These are phyloP conservation scores for Monarcha castaneiventris DNA, from an alignment of 2,113 vertebrate species.

Conservation along the genomic window DNA sequence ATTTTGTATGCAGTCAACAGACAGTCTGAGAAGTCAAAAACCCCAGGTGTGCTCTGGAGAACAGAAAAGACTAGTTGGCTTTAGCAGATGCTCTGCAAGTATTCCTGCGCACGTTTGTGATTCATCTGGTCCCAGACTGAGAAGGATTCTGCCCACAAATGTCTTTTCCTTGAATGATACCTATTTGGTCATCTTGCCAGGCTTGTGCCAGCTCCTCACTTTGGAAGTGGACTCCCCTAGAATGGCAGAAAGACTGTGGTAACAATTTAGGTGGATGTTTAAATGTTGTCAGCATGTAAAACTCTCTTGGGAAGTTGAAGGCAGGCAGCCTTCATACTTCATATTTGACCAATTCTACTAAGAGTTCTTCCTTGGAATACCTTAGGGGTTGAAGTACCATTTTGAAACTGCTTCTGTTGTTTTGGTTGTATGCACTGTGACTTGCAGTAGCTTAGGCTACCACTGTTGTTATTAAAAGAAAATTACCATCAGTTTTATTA, in stretches of 20 bases:
- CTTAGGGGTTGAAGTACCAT: background rate
- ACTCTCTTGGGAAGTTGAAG: background rate
- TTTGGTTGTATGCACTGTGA: background rate
- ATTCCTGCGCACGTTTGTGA: fast-evolving
- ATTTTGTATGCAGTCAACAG: background rate
- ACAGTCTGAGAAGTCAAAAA: background rate
- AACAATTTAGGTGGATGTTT: background rate
- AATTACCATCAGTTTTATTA: background rate
- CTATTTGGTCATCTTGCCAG: background rate
- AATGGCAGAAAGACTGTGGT: background rate
- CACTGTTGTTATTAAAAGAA: background rate
- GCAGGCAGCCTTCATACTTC: background rate
- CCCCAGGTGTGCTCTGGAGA: background rate
- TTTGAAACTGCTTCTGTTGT: background rate
- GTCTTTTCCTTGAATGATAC: background rate
- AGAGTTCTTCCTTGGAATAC: background rate
- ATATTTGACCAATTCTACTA: background rate
- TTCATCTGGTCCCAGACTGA: background rate
- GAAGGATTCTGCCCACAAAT: background rate
- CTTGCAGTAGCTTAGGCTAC: background rate
- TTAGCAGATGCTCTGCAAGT: background rate
- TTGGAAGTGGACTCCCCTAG: background rate
- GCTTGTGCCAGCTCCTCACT: background rate
- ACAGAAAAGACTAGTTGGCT: background rate
- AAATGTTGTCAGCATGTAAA: background rate